These are phyloP conservation scores for Brachyhypopomus occidentalis DNA, from an alignment of 2,113 vertebrate genomes.

Conservation along the genomic window DNA sequence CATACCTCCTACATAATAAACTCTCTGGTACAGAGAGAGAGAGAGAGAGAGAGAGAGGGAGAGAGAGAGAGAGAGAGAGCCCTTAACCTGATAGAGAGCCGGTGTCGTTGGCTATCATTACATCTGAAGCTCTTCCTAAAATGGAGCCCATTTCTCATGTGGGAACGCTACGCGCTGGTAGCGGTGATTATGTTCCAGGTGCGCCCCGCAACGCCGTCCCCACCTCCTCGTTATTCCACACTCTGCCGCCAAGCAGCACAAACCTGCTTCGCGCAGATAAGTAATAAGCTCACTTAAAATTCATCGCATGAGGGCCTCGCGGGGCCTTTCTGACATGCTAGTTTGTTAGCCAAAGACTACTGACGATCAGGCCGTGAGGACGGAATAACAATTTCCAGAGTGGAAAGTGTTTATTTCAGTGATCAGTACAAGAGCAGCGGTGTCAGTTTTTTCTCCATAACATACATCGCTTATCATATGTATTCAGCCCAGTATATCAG, in stretches of 20 bases:
- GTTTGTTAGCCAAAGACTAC: conserved; percentile 10
- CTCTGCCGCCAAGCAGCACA: neutral
- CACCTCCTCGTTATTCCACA: conserved; percentile 6
- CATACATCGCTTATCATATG: neutral
- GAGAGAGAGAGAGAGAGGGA: neutral
- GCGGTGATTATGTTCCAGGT: conserved; percentile 22
- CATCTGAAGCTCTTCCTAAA: neutral
- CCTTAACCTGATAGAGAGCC: neutral
- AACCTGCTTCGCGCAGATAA: neutral
- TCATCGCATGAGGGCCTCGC: conserved; percentile 22
- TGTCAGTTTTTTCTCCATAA: neutral
- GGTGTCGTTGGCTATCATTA: neutral
- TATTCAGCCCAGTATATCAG: neutral
- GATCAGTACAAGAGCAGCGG: neutral
- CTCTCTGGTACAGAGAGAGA: conserved; percentile 55
- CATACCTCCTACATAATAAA: conserved; percentile 64
- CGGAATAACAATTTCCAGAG: neutral
- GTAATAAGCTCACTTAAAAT: neutral
- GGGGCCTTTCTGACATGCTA: neutral
- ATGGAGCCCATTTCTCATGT: neutral
- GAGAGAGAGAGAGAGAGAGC: too few species aligned
- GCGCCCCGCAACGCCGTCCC: neutral
- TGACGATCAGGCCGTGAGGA: neutral
- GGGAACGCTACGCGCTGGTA: neutral
- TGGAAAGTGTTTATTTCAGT: neutral